Base-by-base conservation (phyloP, 2,113 vertebrate species). In the Capricornis sumatraensis region DNA sequence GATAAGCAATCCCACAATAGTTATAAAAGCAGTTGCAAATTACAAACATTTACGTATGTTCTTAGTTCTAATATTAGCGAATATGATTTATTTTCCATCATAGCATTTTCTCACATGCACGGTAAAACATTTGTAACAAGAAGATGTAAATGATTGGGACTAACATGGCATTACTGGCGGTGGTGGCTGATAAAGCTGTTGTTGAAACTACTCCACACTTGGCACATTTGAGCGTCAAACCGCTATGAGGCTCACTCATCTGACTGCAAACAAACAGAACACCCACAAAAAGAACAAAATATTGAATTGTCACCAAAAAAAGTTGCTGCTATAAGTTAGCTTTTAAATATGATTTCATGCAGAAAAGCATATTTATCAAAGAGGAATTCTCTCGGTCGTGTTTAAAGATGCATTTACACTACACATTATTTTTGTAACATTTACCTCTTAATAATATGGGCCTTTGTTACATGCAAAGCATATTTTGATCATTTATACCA, bases 161-260 rank as follows among this genome's bases (percentile, higher is more conserved):
- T 99, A 99, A 99, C 99, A 99, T 99, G 99, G 99, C 99, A 96
- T 99, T 99, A 99, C 99, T 99, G 98, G 99, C 99, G 98, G 99
- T 99, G 99, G 99, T 99, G 98, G 99, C 99, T 99, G 99, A 99
- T 99, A 99, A 99, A 99, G 99, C 99, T 99, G 99, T 99, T 99
- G 99, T 99, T 99, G 99, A 99, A 99, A 99, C 99, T 99, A 99
- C 99, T 98, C 99, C 99, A 99, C 99, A 99, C 99, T 99, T 99
- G 99, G 99, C 99, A 99, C 99, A 99, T 99, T 99, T 99, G 99
- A 99, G 99, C 99, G 99, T 99, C 99, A 99, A 99, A 99, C 99
- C 99, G 99, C 99, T 99, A 99, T 99, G 99, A 98, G 99, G 99
- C 99, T 99, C 99, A 99, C 99, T 99, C 99, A 99, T 99, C 99